phyloP scores from a whole-genome alignment of 2,797 vertebrate species.

The Potorous gilbertii region DNA sequence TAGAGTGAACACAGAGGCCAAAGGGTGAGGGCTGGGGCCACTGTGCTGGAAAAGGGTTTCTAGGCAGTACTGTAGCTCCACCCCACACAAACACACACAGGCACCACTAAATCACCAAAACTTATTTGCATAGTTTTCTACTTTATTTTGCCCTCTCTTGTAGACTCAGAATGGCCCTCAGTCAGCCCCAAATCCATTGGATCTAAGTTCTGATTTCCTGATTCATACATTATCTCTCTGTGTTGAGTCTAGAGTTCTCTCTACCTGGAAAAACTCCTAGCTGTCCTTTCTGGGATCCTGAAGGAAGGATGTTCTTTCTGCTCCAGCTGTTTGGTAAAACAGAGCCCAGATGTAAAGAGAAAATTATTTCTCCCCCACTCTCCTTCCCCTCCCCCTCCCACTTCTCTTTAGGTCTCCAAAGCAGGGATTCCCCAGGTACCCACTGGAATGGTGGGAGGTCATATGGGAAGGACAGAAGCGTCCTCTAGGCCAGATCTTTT shows the following conservation, averaged over 20 bases:
- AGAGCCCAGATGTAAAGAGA: slow-evolving; percentile 13
- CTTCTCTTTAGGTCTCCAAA: slow-evolving; percentile 1
- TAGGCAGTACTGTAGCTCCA: background rate
- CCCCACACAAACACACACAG: slow-evolving; percentile 42
- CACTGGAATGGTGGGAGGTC: background rate
- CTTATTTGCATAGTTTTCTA: slow-evolving; percentile 24
- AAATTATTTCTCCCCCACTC: background rate
- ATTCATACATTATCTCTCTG: background rate
- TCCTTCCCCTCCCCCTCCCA: background rate
- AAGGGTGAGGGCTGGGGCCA: background rate
- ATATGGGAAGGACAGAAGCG: background rate
- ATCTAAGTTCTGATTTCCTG: slow-evolving; percentile 28
- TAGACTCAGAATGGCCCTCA: background rate
- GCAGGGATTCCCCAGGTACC: background rate
- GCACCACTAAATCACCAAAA: slow-evolving; percentile 30
- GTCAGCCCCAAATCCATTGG: background rate
- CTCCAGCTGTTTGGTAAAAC: background rate
- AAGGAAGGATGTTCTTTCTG: background rate
- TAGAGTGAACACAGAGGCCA: slow-evolving; percentile 42
- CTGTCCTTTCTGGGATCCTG: slow-evolving; percentile 4
- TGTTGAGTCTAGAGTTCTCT: background rate
- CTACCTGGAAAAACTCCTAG: slow-evolving; percentile 14
- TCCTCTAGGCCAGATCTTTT: background rate
- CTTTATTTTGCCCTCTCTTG: slow-evolving; percentile 18
- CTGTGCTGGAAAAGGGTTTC: slow-evolving; percentile 37